Evolutionary conservation across 2,797 vertebrate species (phyloP).

Genomic region (Neoniphon sammara): DNA sequence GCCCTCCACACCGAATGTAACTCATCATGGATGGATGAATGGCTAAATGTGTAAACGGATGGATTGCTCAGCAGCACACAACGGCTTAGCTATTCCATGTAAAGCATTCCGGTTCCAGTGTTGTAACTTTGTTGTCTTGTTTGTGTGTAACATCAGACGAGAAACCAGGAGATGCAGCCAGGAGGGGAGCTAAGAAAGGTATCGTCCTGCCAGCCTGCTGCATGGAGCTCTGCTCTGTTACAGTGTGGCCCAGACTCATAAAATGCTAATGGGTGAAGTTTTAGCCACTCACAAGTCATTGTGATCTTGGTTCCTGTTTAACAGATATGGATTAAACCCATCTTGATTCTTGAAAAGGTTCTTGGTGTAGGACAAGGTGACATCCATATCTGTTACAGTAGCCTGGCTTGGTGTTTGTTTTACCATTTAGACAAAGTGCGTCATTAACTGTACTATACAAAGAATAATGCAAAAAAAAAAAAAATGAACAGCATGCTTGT

Average conservation of each 20-base stretch:
- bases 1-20: not conserved
- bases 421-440: not conserved
- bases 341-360: not conserved
- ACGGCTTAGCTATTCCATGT: not conserved
- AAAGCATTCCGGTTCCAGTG: not conserved
- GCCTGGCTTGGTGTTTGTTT: not conserved
- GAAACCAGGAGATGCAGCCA: slow-evolving; percentile 60
- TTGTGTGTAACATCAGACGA: slow-evolving; percentile 77
- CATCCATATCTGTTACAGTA: not conserved
- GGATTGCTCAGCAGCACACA: not conserved
- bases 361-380: not conserved
- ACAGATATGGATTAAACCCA: not conserved
- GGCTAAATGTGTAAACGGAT: not conserved
- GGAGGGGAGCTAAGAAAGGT: slow-evolving; percentile 72
- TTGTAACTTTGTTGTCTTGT: slow-evolving; percentile 44
- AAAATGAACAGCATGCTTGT: too few relatives aligned
- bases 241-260: slow-evolving; percentile 15
- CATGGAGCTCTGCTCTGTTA: slow-evolving; percentile 41
- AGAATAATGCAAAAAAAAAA: too few relatives aligned
- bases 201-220: slow-evolving; percentile 32
- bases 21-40: not conserved
- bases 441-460: not conserved
- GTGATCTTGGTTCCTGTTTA: not conserved
- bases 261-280: not conserved
- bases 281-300: not conserved